Evolutionary conservation across 2,797 vertebrate genomes (phyloP).

Genomic region (Neosilurus hyrtlii): DNA sequence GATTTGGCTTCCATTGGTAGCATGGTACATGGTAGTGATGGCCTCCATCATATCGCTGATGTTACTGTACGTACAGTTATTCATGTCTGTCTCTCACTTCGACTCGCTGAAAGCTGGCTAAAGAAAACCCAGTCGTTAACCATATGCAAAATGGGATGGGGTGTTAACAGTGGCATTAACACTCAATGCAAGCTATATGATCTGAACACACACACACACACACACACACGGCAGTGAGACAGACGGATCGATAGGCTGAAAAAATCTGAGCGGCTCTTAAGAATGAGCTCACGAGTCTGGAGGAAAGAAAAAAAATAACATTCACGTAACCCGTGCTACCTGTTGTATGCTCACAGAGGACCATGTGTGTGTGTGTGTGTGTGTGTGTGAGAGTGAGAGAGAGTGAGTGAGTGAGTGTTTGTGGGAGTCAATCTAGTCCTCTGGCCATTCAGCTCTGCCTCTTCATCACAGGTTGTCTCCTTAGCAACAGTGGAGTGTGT

Average conservation of each 20-base stretch:
- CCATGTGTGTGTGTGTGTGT: background rate
- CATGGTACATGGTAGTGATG: too few species aligned
- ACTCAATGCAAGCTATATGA: background rate
- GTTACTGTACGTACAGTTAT: background rate
- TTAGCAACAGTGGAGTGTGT: slow-evolving; percentile 69
- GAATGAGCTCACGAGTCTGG: slow-evolving; percentile 22
- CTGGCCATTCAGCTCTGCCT: slow-evolving; percentile 60
- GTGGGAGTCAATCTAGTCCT: slow-evolving; percentile 54
- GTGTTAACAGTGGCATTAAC: slow-evolving; percentile 2
- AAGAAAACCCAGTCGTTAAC: background rate
- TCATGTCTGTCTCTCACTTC: too few species aligned
- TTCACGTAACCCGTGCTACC: background rate
- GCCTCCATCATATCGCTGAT: background rate
- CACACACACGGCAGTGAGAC: background rate
- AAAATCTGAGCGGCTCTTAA: slow-evolving; percentile 19
- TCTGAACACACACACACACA: background rate
- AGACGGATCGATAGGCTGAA: slow-evolving; percentile 21
- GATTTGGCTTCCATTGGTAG: too few species aligned
- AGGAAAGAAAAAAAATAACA: slow-evolving; percentile 40
- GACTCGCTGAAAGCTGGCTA: background rate
- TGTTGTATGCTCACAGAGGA: too few species aligned
- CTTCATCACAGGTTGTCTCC: slow-evolving; percentile 64
- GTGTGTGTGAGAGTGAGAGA: slow-evolving; percentile 58
- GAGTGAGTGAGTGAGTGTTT: slow-evolving; percentile 57
- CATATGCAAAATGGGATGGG: background rate